Evolutionary conservation across 2,797 vertebrate species (phyloP).

Genomic region (Pipistrellus pipistrellus): DNA sequence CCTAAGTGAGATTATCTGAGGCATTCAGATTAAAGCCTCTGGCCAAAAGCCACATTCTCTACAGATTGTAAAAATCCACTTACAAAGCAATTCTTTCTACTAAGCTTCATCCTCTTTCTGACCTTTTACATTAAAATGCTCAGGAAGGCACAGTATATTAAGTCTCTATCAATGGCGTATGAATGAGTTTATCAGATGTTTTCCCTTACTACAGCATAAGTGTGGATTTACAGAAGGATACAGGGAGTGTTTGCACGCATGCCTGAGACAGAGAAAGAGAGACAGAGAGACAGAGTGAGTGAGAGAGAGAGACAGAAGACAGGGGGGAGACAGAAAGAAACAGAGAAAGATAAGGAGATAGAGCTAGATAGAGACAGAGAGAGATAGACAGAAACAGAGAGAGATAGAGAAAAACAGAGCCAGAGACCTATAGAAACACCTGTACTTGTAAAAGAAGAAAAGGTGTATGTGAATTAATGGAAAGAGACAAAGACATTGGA

Average conservation of each 20-base stretch:
- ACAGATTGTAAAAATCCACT: slow-evolving; percentile 50
- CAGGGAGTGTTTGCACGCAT: rapidly evolving
- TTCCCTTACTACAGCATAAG: background rate
- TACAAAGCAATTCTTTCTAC: slow-evolving; percentile 52
- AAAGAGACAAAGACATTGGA: background rate
- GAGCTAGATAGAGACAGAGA: background rate
- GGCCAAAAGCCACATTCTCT: background rate
- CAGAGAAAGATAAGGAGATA: background rate
- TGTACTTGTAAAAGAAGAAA: background rate
- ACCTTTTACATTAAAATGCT: slow-evolving; percentile 21
- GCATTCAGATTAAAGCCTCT: background rate
- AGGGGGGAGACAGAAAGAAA: background rate
- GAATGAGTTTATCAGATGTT: slow-evolving; percentile 45
- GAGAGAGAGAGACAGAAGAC: background rate
- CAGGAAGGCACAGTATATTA: slow-evolving; percentile 12
- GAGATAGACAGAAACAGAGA: background rate
- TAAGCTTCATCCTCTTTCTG: slow-evolving; percentile 16
- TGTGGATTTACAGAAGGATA: background rate
- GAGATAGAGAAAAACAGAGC: background rate
- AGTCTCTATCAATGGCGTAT: slow-evolving; percentile 25
- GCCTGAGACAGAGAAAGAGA: no score
- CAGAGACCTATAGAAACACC: background rate
- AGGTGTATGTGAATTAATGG: background rate
- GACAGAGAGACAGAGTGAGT: no score
- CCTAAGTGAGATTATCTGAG: background rate